Evolutionary conservation across 2,113 vertebrate species (phyloP).

Genomic region (Dendropsophus ebraccatus): DNA sequence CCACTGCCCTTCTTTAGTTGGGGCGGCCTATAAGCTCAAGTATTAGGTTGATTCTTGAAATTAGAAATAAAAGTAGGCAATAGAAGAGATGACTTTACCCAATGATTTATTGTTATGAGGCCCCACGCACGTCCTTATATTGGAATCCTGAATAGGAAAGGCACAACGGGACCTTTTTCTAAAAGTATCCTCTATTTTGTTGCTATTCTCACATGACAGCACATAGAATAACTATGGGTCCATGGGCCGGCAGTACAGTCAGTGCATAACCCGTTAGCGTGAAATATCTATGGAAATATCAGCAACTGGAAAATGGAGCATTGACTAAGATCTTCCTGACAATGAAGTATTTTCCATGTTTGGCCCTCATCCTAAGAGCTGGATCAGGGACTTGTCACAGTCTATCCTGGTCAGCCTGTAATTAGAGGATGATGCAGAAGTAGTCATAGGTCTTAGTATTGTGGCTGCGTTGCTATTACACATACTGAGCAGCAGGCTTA

Average conservation of each 20-base stretch:
- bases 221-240: too few relatives aligned
- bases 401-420: constrained; percentile 1
- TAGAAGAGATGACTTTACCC: too few relatives aligned
- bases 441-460: not conserved
- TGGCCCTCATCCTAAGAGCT: not conserved
- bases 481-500: not conserved
- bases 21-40: not conserved
- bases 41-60: not conserved
- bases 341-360: constrained; percentile 3
- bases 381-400: not conserved
- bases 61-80: too few relatives aligned
- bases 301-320: not conserved
- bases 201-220: too few relatives aligned
- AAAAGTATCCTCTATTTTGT: too few relatives aligned
- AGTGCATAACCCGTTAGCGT: not conserved
- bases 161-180: too few relatives aligned
- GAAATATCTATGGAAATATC: not conserved
- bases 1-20: too few relatives aligned
- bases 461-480: not conserved
- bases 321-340: not conserved
- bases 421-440: constrained; percentile 4
- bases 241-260: too few relatives aligned
- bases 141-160: too few relatives aligned
- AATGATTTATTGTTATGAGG: too few relatives aligned
- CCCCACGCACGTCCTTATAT: too few relatives aligned